These are phyloP conservation scores for Porites lutea DNA, from an alignment of 64 coral and sea anemone species.

Conservation along the genomic window DNA sequence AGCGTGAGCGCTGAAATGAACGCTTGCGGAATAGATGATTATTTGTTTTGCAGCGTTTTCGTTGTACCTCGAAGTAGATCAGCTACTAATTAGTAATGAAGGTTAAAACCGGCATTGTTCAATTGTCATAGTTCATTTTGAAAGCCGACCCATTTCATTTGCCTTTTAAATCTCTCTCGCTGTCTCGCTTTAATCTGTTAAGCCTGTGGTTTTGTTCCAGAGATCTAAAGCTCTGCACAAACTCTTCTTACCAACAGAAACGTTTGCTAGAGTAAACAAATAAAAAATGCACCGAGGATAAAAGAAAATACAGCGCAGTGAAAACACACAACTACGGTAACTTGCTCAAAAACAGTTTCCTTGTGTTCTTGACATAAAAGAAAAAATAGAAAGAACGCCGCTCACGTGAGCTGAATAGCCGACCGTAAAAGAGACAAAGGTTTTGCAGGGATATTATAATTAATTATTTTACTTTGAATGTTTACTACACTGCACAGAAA, in stretches of 20 bases:
- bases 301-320: background rate
- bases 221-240: background rate
- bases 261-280: conserved; percentile 32
- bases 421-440: background rate
- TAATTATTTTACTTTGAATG: background rate
- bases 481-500: background rate
- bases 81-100: background rate
- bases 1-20: too few relatives aligned
- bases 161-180: background rate
- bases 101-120: background rate
- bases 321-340: background rate
- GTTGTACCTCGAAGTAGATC: background rate
- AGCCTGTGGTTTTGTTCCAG: conserved; percentile 28
- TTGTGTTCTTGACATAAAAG: background rate
- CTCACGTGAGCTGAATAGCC: background rate
- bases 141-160: background rate
- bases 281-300: background rate
- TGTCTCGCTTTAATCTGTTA: conserved; percentile 10
- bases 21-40: too few relatives aligned
- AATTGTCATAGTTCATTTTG: background rate
- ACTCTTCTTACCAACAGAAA: conserved; percentile 28
- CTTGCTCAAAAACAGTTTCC: background rate
- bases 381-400: background rate
- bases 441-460: background rate
- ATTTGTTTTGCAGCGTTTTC: too few relatives aligned